phyloP scores from a whole-genome alignment of 2,113 vertebrate species.

The Formicarius rufipectus region DNA sequence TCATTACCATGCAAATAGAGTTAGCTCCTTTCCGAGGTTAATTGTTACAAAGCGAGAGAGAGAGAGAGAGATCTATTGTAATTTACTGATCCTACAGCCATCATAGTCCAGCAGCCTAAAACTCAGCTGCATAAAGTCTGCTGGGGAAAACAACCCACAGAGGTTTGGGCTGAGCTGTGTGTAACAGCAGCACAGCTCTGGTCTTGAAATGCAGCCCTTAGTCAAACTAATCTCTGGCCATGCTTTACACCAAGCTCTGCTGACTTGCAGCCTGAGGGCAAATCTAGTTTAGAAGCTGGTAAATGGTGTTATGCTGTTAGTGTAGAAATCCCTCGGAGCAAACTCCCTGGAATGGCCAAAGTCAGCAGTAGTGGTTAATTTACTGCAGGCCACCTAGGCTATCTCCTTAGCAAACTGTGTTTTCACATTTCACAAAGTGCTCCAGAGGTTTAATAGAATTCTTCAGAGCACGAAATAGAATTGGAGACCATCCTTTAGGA shows the following conservation, averaged over 20 bases:
- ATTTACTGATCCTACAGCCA: background rate
- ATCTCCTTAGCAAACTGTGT: slow-evolving; percentile 22
- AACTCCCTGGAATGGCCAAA: background rate
- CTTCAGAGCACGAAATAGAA: slow-evolving; percentile 25
- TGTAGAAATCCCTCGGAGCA: slow-evolving; percentile 31
- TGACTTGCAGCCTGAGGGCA: slow-evolving; percentile 19
- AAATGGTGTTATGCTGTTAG: slow-evolving; percentile 22
- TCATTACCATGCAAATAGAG: slow-evolving; percentile 64
- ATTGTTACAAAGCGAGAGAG: slow-evolving; percentile 39
- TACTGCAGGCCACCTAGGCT: slow-evolving; percentile 34
- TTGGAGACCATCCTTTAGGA: background rate
- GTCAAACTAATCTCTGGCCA: background rate
- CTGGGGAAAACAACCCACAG: background rate
- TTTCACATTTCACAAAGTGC: slow-evolving; percentile 16
- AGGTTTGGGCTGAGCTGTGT: background rate
- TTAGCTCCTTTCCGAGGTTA: slow-evolving; percentile 32
- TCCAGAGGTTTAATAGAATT: slow-evolving; percentile 8
- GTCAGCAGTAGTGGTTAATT: slow-evolving; percentile 52
- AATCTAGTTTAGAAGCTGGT: slow-evolving; percentile 47
- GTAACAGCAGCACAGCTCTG: background rate
- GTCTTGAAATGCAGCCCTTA: background rate
- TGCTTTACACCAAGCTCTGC: slow-evolving; percentile 4
- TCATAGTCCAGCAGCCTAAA: background rate
- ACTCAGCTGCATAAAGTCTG: background rate
- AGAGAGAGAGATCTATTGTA: background rate